These are phyloP conservation scores for Abscondita cerata DNA, from an alignment of 2,888 invertebrate genomes.

Conservation along the genomic window DNA sequence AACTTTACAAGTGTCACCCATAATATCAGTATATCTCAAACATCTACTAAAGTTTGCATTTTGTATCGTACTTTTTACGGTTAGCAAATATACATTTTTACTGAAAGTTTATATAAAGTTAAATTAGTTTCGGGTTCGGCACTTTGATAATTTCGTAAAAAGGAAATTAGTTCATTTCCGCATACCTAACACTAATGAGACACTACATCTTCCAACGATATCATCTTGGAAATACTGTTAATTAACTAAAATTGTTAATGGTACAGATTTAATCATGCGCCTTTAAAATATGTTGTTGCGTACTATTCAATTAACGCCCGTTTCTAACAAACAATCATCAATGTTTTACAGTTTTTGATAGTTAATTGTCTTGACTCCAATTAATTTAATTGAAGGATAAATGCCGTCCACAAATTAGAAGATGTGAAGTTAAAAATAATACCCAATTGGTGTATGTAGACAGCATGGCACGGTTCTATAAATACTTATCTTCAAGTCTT, in stretches of 20 bases:
- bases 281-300: no score
- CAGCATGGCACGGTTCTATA: slow-evolving; percentile 9
- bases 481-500: neutral
- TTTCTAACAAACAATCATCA: no score
- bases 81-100: neutral
- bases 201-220: neutral
- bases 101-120: neutral
- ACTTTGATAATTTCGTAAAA: slow-evolving; percentile 3
- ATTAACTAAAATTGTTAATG: no score
- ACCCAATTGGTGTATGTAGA: neutral
- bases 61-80: neutral
- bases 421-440: slow-evolving; percentile 2
- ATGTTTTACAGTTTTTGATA: no score
- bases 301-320: no score
- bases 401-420: no score
- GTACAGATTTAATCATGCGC: no score
- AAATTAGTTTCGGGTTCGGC: neutral
- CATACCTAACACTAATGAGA: slow-evolving; percentile 3
- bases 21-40: neutral
- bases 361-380: no score
- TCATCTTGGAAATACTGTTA: no score
- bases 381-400: no score
- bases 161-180: slow-evolving; percentile 2
- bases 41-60: neutral
- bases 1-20: no score